Conservation (phyloP, 1,140 invertebrate genomes). For the Ctenoplectra terminalis region DNA sequence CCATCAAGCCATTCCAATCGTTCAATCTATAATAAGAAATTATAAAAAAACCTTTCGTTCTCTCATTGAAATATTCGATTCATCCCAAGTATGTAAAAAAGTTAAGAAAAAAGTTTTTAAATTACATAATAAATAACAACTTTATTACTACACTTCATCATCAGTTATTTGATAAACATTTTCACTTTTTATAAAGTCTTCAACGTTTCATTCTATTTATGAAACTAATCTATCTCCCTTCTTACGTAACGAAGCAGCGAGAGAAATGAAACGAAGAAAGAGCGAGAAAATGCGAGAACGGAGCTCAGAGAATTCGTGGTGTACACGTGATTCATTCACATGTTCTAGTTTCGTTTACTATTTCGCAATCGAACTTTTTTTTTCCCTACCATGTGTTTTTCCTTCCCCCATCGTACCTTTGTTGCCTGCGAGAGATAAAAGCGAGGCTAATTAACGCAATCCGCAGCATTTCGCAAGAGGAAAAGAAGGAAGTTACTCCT, state of each 20-base stretch:
- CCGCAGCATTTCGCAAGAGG: neutral
- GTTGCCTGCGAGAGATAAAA: too few relatives aligned
- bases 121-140: too few relatives aligned
- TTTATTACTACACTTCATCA: too few relatives aligned
- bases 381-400: neutral
- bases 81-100: too few relatives aligned
- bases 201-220: neutral
- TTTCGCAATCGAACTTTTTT: slow-evolving; percentile 28
- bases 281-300: neutral
- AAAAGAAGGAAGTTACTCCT: neutral
- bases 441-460: too few relatives aligned
- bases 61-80: too few relatives aligned
- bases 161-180: too few relatives aligned
- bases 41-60: too few relatives aligned
- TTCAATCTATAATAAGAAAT: too few relatives aligned
- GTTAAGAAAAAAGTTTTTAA: too few relatives aligned
- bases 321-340: neutral
- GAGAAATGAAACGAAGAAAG: neutral
- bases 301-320: neutral
- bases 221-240: neutral
- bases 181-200: too few relatives aligned
- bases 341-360: slow-evolving; percentile 28
- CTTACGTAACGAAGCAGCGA: neutral
- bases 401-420: neutral
- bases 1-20: too few relatives aligned